These are phyloP conservation scores for Ptychobarbus kaznakovi DNA, from an alignment of 2,797 vertebrate genomes.

Conservation along the genomic window DNA sequence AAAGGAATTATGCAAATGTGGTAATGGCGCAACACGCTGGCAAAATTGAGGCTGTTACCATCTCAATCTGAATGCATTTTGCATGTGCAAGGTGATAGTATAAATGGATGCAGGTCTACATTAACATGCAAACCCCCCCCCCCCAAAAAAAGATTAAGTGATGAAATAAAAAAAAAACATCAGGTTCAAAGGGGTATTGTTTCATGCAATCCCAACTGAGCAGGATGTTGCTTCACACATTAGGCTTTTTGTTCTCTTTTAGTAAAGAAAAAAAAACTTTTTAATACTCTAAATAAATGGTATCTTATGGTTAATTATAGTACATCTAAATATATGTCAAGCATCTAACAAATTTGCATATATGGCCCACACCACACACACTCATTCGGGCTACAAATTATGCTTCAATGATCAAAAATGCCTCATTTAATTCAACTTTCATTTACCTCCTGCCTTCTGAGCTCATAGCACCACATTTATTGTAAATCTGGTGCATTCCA, in stretches of 20 bases:
- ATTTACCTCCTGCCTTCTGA: not conserved
- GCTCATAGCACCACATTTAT: not conserved
- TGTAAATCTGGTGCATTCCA: not conserved
- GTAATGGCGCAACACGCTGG: not conserved
- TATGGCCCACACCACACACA: not conserved
- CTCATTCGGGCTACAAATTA: not conserved
- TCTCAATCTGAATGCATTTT: not conserved
- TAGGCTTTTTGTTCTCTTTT: no score
- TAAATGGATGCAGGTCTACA: not conserved
- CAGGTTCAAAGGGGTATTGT: not conserved
- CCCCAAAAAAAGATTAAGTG: not conserved
- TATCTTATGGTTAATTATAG: not conserved
- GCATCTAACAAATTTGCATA: no score
- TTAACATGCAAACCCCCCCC: not conserved
- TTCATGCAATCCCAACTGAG: not conserved
- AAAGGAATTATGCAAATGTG: constrained; percentile 24
- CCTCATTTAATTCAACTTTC: not conserved
- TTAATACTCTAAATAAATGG: not conserved
- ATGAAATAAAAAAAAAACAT: not conserved
- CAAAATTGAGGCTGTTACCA: not conserved
- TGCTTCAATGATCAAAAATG: not conserved
- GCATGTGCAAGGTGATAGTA: not conserved
- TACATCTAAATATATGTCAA: not conserved
- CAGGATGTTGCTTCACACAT: no score
- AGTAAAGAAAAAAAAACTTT: not conserved